phyloP scores from a whole-genome alignment of 1,140 invertebrate genomes.

The Homalodisca vitripennis region DNA sequence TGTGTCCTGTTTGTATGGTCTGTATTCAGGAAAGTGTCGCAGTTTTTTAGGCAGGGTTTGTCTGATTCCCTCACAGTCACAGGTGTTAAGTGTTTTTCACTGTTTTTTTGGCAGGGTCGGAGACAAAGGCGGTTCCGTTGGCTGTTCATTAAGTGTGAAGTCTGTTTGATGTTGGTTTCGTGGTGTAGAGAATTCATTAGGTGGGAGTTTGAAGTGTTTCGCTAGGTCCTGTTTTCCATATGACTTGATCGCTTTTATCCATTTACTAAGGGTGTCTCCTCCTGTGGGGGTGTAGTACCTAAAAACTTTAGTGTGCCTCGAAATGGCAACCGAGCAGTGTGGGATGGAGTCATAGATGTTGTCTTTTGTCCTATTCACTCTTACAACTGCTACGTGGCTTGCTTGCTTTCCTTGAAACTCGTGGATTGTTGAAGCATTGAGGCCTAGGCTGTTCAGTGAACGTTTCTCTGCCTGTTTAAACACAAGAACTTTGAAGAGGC shows the following conservation, averaged over 20 bases:
- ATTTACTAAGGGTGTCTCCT: neutral
- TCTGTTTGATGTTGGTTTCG: too few species aligned
- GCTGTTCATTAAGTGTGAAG: too few species aligned
- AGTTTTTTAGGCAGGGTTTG: neutral
- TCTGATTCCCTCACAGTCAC: neutral
- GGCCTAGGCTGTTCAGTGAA: too few species aligned
- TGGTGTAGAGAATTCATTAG: too few species aligned
- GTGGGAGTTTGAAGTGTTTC: neutral
- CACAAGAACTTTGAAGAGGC: too few species aligned
- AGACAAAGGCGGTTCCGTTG: neutral
- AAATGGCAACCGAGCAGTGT: neutral
- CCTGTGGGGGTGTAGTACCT: neutral
- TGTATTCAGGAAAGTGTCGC: neutral
- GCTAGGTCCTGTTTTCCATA: neutral
- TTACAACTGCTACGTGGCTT: too few species aligned
- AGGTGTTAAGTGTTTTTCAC: neutral
- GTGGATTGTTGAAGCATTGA: too few species aligned
- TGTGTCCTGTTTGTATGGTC: neutral
- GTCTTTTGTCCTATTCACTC: too few species aligned
- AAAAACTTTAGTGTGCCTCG: neutral
- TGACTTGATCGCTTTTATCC: neutral
- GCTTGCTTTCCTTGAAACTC: too few species aligned
- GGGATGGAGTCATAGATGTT: neutral
- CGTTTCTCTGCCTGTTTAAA: too few species aligned
- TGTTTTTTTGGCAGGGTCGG: neutral